Evolutionary conservation across 2,888 invertebrate genomes (phyloP).

Genomic region (Epirrhoe tristata): DNA sequence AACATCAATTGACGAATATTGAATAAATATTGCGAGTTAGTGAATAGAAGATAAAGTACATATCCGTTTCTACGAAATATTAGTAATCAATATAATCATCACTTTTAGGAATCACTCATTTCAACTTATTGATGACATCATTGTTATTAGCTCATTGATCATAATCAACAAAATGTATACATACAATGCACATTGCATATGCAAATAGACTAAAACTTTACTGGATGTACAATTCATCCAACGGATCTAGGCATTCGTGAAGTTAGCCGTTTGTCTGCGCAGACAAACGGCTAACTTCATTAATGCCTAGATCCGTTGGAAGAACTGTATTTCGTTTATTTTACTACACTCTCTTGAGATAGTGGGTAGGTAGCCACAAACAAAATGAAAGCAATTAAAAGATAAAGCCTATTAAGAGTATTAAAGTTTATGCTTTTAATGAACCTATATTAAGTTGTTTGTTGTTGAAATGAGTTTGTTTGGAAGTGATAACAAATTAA

Average conservation of each 20-base stretch:
- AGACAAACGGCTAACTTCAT: too few species aligned
- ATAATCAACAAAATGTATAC: not conserved
- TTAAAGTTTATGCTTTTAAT: slow-evolving; percentile 17
- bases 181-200: not conserved
- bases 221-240: not conserved
- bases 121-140: slow-evolving; percentile 3
- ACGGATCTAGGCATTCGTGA: too few species aligned
- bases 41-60: too few species aligned
- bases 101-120: not conserved
- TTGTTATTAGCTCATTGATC: not conserved
- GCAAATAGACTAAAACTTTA: not conserved
- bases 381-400: not conserved
- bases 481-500: too few species aligned
- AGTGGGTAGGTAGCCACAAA: too few species aligned
- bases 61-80: not conserved
- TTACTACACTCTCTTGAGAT: too few species aligned
- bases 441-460: slow-evolving; percentile 26
- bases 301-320: too few species aligned
- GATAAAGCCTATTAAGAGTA: not conserved
- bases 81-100: too few species aligned
- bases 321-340: not conserved
- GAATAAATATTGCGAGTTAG: too few species aligned
- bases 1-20: too few species aligned
- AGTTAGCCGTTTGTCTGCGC: too few species aligned
- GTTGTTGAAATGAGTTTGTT: not conserved